These are phyloP conservation scores for Carcina quercana DNA, from an alignment of 2,888 invertebrate genomes.

Conservation along the genomic window DNA sequence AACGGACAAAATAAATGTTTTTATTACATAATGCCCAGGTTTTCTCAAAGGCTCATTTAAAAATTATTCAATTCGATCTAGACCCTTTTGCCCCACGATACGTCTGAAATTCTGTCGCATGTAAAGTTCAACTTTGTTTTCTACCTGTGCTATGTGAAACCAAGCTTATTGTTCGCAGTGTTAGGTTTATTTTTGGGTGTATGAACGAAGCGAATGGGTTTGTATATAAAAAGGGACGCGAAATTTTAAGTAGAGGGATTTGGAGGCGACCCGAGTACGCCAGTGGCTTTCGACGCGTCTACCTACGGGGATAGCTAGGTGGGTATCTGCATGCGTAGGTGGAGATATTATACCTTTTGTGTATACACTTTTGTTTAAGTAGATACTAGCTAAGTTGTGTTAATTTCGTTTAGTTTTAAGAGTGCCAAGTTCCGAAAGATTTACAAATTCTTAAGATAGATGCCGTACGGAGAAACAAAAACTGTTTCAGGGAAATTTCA, in stretches of 20 bases:
- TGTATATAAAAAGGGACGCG: constrained; percentile 65
- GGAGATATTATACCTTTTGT: no score
- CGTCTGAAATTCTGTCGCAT: constrained; percentile 26
- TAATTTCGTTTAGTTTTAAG: no score
- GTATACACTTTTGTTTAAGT: no score
- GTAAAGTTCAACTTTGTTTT: background rate
- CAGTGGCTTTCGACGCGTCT: constrained; percentile 41
- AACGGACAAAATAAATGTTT: constrained; percentile 73
- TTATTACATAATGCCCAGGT: constrained; percentile 70
- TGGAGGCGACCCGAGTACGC: constrained; percentile 34
- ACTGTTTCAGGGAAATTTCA: no score
- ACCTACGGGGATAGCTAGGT: no score
- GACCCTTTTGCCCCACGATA: constrained; percentile 27
- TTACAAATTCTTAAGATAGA: no score
- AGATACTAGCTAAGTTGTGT: no score
- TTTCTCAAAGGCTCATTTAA: constrained; percentile 62
- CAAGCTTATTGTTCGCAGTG: constrained; percentile 19
- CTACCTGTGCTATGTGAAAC: constrained; percentile 20
- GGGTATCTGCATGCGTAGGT: no score
- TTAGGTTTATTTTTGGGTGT: constrained; percentile 28
- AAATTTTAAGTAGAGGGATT: constrained; percentile 72
- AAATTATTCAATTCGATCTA: no score
- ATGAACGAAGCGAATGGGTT: constrained; percentile 35
- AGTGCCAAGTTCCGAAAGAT: no score
- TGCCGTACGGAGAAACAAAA: no score